These are phyloP conservation scores for Raphicerus campestris DNA, from an alignment of 2,113 vertebrate species.

Conservation along the genomic window DNA sequence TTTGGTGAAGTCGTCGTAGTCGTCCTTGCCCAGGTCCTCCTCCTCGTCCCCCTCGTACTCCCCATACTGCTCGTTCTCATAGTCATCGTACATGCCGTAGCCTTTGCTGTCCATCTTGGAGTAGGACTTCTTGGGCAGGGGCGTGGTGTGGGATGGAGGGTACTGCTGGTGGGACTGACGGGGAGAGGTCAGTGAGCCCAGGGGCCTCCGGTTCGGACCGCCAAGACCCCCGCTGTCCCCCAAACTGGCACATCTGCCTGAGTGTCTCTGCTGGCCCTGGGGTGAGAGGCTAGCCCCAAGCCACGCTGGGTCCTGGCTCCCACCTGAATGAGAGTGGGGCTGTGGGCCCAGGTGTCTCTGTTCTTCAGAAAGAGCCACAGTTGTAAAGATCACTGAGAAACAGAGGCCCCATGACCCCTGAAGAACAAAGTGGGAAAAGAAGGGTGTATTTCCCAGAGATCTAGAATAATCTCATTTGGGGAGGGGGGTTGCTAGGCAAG, in stretches of 20 bases:
- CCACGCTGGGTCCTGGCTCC: no score
- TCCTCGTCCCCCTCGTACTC: slow-evolving; percentile 90
- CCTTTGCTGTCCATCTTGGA: slow-evolving; percentile 92
- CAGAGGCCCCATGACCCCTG: neutral
- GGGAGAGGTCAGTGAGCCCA: neutral
- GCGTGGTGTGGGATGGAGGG: slow-evolving; percentile 75
- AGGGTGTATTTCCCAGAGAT: neutral
- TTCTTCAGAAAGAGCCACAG: neutral
- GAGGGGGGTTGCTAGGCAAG: neutral
- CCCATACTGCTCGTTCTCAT: slow-evolving; percentile 86
- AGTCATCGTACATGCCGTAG: slow-evolving; percentile 89
- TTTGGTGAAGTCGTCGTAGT: slow-evolving; percentile 93
- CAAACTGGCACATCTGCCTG: neutral
- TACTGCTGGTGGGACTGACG: slow-evolving; percentile 88
- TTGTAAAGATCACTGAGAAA: neutral
- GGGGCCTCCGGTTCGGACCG: rapidly evolving
- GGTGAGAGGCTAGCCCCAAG: neutral
- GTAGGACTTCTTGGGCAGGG: slow-evolving; percentile 88
- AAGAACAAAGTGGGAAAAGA: neutral
- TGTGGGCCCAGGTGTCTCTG: neutral
- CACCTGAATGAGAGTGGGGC: no score
- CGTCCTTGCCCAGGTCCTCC: slow-evolving; percentile 88
- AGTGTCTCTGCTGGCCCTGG: neutral
- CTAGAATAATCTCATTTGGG: neutral
- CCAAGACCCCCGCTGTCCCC: neutral